phyloP scores from a whole-genome alignment of 2,113 vertebrate species.

The Clarias macrocephalus region DNA sequence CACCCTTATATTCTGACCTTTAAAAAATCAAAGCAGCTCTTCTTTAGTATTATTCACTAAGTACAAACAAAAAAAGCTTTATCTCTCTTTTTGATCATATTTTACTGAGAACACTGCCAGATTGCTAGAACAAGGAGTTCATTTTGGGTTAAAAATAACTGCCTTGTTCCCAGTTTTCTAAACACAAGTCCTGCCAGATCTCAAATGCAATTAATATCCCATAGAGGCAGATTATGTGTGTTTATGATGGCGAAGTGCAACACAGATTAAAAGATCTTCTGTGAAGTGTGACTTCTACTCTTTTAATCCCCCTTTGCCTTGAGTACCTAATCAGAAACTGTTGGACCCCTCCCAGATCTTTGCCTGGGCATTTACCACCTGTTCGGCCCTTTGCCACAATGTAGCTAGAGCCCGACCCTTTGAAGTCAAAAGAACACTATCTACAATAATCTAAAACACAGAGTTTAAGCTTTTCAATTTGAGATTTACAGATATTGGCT shows the following conservation, averaged over 20 bases:
- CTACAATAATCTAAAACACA: conserved; percentile 41
- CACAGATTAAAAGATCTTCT: conserved; percentile 17
- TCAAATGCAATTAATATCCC: not conserved
- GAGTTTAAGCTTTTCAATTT: conserved; percentile 20
- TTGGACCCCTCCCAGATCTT: not conserved
- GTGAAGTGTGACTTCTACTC: not conserved
- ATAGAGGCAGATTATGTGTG: not conserved
- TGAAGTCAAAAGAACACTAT: conserved; percentile 44
- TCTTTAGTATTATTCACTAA: not conserved
- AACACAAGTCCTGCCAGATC: not conserved
- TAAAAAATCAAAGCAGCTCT: not conserved
- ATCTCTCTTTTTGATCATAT: not conserved
- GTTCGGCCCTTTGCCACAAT: conserved; percentile 1
- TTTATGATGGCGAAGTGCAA: not conserved
- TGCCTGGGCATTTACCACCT: conserved; percentile 40
- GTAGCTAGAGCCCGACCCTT: conserved; percentile 23
- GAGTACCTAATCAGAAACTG: conserved; percentile 29
- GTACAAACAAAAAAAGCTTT: not conserved
- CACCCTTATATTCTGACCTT: not conserved
- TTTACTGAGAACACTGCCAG: not conserved
- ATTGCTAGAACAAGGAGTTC: not conserved
- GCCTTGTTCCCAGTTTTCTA: not conserved
- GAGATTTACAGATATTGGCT: conserved; percentile 36
- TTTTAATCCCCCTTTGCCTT: not conserved
- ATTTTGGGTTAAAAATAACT: conserved; percentile 13